Evolutionary conservation across 1,140 invertebrate genomes (phyloP).

Genomic region (Ooceraea biroi): DNA sequence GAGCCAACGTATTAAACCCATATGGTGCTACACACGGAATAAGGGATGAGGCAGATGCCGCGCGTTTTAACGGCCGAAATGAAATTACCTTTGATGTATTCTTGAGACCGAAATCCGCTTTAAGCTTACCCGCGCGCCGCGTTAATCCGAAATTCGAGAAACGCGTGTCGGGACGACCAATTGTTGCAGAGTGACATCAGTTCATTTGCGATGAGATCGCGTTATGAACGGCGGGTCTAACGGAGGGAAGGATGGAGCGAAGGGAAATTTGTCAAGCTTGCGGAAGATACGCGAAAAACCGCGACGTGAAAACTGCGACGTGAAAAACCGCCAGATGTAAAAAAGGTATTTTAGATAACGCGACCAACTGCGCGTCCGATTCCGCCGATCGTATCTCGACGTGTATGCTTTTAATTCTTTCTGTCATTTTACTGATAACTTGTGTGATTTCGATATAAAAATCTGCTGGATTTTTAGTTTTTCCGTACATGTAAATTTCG

Average conservation of each 20-base stretch:
- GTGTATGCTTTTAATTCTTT: no score
- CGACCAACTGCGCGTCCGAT: no score
- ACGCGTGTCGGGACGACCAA: slow-evolving; percentile 2
- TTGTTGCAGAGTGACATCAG: not conserved
- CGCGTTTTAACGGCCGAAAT: slow-evolving; percentile 44
- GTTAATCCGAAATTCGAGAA: slow-evolving; percentile 24
- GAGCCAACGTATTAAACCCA: slow-evolving; percentile 48
- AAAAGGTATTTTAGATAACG: no score
- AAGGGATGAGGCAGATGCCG: slow-evolving; percentile 37
- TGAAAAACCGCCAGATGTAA: no score
- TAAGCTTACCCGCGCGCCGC: not conserved
- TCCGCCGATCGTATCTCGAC: no score
- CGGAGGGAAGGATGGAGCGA: not conserved
- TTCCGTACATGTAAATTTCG: no score
- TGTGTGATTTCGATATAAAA: no score
- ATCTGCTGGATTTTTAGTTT: no score
- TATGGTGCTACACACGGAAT: slow-evolving; percentile 39
- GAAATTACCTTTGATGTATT: slow-evolving; percentile 46
- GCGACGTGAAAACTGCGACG: no score
- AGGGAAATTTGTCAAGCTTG: slow-evolving; percentile 1
- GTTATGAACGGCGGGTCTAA: not conserved
- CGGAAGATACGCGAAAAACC: not conserved
- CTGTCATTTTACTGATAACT: no score
- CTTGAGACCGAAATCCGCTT: slow-evolving; percentile 19
- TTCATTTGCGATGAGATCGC: slow-evolving; percentile 14